Evolutionary conservation across 2,888 invertebrate genomes (phyloP).

Genomic region (Drosophila setosimentum): DNA sequence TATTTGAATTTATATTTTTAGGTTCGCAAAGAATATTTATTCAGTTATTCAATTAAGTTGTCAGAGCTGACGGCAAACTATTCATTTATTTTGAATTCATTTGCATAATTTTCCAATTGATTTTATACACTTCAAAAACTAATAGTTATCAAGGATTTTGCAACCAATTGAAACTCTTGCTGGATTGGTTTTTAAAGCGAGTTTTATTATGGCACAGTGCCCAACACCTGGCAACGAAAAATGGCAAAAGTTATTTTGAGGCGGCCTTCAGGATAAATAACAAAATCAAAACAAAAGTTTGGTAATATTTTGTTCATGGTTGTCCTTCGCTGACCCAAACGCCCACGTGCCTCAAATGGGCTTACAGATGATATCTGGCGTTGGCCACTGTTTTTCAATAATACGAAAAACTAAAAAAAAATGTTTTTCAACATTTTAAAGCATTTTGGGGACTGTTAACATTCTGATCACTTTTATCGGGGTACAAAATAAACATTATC

Average conservation of each 20-base stretch:
- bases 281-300: constrained; percentile 54
- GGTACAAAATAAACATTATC: constrained; percentile 1
- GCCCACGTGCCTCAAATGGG: constrained; percentile 34
- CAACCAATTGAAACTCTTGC: constrained; percentile 11
- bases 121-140: not conserved
- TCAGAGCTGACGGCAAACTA: not conserved
- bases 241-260: constrained; percentile 31
- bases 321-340: constrained; percentile 40
- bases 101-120: constrained; percentile 1
- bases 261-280: constrained; percentile 44
- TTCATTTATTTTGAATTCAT: constrained; percentile 6
- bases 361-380: constrained; percentile 11
- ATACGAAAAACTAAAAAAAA: not conserved
- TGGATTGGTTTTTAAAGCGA: constrained; percentile 7
- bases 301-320: constrained; percentile 28
- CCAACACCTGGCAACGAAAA: constrained; percentile 19
- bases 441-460: constrained; percentile 21
- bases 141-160: constrained; percentile 7
- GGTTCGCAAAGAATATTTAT: not conserved
- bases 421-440: constrained; percentile 16
- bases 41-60: constrained; percentile 4
- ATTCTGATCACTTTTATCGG: constrained; percentile 10
- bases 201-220: not conserved
- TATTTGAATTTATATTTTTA: too few species aligned
- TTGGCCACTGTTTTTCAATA: not conserved